These are phyloP conservation scores for Hylyphantes graminicola DNA, from an alignment of 1,140 invertebrate genomes.

Conservation along the genomic window DNA sequence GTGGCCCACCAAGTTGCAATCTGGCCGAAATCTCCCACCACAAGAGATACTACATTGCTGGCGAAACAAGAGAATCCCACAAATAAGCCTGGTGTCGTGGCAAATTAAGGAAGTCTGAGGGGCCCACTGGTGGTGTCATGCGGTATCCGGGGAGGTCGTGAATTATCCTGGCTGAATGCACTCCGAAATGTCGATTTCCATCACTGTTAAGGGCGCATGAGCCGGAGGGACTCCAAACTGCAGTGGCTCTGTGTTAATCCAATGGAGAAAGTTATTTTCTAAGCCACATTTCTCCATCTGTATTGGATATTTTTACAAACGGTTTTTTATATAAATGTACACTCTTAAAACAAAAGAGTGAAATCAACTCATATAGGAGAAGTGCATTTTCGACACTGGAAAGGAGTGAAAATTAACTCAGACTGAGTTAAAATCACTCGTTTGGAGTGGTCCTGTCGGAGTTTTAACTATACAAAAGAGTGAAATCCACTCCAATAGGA, in stretches of 20 bases:
- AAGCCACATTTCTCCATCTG: slow-evolving; percentile 10
- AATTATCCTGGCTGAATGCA: slow-evolving; percentile 30
- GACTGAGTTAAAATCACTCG: too few relatives aligned
- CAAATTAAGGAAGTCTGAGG: slow-evolving; percentile 44
- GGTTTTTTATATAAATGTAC: too few relatives aligned
- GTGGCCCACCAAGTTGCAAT: neutral
- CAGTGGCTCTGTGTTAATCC: neutral
- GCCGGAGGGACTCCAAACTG: slow-evolving; percentile 9
- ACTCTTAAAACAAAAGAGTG: too few relatives aligned
- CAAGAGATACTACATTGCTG: neutral
- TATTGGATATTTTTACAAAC: too few relatives aligned
- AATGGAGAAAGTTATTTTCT: neutral
- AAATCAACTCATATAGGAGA: too few relatives aligned
- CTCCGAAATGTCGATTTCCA: slow-evolving; percentile 38
- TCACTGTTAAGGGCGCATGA: slow-evolving; percentile 6
- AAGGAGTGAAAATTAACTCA: too few relatives aligned
- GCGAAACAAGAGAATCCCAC: slow-evolving; percentile 20
- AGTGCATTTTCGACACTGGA: too few relatives aligned
- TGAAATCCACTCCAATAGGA: too few relatives aligned
- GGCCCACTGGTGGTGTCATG: slow-evolving; percentile 3
- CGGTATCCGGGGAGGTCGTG: slow-evolving; percentile 33
- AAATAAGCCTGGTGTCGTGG: slow-evolving; percentile 36
- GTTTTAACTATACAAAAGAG: too few relatives aligned
- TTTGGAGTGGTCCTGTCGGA: too few relatives aligned
- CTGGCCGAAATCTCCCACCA: slow-evolving; percentile 1